A percentile compares a stretch with the other conserved stretches of the same genome.
Conservation (phyloP, 1,140 invertebrate genomes). For the Euwallacea fornicatus region DNA sequence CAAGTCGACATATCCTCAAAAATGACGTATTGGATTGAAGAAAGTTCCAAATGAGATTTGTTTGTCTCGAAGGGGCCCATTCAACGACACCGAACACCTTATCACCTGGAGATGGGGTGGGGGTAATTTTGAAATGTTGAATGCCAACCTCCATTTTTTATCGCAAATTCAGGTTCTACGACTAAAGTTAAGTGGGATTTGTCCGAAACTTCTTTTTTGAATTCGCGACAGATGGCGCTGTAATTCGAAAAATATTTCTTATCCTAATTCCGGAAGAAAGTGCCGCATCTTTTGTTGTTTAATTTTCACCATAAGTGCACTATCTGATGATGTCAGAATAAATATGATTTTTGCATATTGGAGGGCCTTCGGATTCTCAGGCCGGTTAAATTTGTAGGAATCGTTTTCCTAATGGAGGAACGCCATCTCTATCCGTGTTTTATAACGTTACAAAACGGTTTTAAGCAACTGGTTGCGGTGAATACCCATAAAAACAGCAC, state of each 20-base stretch:
- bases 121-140: not conserved
- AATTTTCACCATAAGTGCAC: too few species aligned
- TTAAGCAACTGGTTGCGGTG: not conserved
- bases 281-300: too few species aligned
- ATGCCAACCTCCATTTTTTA: not conserved
- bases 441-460: not conserved
- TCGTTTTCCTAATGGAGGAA: not conserved
- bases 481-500: not conserved
- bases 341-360: too few species aligned
- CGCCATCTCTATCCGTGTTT: not conserved
- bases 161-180: not conserved
- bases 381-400: not conserved
- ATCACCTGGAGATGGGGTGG: not conserved
- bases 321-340: too few species aligned
- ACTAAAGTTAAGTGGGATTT: not conserved
- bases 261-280: too few species aligned
- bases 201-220: not conserved
- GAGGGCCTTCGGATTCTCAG: too few species aligned
- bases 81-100: not conserved
- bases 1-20: not conserved
- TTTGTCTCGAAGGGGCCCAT: not conserved
- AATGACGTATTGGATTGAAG: not conserved
- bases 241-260: not conserved
- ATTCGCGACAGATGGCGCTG: not conserved
- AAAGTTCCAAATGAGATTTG: not conserved